Conservation (phyloP, 1,140 invertebrate genomes). For the Sinonovacula constricta region DNA sequence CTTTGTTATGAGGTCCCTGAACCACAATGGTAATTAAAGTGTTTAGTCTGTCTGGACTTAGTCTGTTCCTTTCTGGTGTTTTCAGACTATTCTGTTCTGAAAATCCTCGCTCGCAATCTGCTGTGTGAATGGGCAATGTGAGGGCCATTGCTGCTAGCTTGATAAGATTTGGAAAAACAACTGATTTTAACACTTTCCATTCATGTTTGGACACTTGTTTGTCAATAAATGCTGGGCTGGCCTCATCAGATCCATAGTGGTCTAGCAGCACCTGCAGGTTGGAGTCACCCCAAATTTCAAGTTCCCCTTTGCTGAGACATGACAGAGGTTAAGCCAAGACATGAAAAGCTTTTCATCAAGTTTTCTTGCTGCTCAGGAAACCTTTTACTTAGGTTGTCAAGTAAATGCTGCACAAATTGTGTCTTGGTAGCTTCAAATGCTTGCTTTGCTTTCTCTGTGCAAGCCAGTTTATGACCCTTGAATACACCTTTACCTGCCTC, state of each 20-base stretch:
- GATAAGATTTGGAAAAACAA: conserved; percentile 15
- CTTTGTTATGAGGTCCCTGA: not conserved
- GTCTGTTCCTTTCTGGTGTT: not conserved
- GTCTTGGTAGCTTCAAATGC: not conserved
- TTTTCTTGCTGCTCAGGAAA: not conserved
- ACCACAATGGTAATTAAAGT: not conserved
- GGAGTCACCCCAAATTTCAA: not conserved
- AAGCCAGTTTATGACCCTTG: not conserved
- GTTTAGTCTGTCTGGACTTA: not conserved
- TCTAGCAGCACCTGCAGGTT: not conserved
- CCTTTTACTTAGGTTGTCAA: not conserved
- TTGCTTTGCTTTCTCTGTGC: not conserved
- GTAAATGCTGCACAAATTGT: not conserved
- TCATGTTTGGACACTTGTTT: conserved; percentile 6
- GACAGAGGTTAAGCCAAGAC: conserved; percentile 19
- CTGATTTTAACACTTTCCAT: conserved; percentile 37
- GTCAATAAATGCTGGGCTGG: conserved; percentile 1
- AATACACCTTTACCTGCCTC: not conserved
- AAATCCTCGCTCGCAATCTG: conserved; percentile 3
- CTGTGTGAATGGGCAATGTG: conserved; percentile 5
- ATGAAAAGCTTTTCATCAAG: conserved; percentile 1
- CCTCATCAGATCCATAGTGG: conserved; percentile 9
- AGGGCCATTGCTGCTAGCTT: conserved; percentile 3
- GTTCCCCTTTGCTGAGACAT: conserved; percentile 5
- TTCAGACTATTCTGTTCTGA: not conserved